phyloP scores from a whole-genome alignment of 2,113 vertebrate species.

The Dasyurus viverrinus region DNA sequence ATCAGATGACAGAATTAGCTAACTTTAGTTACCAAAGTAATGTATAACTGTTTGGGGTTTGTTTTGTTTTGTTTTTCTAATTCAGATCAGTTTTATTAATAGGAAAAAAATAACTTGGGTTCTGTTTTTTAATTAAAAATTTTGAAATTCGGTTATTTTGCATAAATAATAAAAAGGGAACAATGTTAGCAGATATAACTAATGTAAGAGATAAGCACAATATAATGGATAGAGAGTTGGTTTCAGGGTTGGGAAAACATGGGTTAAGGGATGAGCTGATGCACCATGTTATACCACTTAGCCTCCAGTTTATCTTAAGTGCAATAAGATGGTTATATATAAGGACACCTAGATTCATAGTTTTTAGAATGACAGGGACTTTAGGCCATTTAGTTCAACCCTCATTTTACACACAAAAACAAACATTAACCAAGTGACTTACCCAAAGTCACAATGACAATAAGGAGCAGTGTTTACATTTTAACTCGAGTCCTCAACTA shows the following conservation, averaged over 20 bases:
- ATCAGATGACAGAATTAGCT: conserved; percentile 30
- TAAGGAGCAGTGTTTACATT: not conserved
- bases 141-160: conserved; percentile 30
- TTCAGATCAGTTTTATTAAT: not conserved
- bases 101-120: not conserved
- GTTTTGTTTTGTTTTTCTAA: not conserved
- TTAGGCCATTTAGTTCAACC: not conserved
- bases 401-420: not conserved
- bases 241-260: not conserved
- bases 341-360: not conserved
- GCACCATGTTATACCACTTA: not conserved
- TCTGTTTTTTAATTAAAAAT: conserved; percentile 1
- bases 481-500: not conserved
- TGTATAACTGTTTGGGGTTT: not conserved
- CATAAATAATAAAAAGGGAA: conserved; percentile 36
- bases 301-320: not conserved
- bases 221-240: not conserved
- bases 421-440: too few relatives aligned
- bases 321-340: not conserved
- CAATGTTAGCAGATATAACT: not conserved
- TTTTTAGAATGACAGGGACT: not conserved
- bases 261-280: not conserved
- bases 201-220: not conserved
- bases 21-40: not conserved
- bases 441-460: not conserved